Evolutionary conservation across 2,797 vertebrate species (phyloP), one percentile per base, ranked within the genome.

Genomic region (Intellagama lesueurii): DNA sequence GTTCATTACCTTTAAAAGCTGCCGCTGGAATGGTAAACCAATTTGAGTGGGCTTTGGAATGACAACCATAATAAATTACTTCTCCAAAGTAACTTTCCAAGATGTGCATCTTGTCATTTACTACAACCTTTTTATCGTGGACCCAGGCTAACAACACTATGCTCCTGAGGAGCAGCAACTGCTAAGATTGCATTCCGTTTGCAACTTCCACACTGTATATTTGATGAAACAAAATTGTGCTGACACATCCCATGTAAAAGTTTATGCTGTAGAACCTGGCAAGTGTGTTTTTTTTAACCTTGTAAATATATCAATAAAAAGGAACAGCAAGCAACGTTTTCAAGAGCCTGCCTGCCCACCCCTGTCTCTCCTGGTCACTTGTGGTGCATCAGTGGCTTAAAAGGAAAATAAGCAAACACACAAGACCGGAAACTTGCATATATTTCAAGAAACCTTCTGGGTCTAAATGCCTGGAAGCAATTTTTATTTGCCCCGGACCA

Each of bases 261-360:
- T 35, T 12, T n/a, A 60, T 30, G 47, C 32, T 72, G 49, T 81
- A 56, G n/a, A 49, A 35, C 70, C 32, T 87, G 4, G 35, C 52
- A 87, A 24, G 17, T 69, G 40, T 49, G 49, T 77, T 47, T 77
- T 47, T 28, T 64, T 32, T 32, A 72, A 12, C 86, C n/a, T 72
- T 64, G 35, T 80, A 81, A 81, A 87, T 56, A 72, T 28, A 72
- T 24, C 68, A 28, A 87, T 73, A 81, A 81, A 70, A 17, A 60
- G n/a, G 22, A 30, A 3, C 28, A 40, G n/a, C 32, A 30, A 5
- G 49, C 78, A 60, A 44, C 26, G 73, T 81, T 44, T 44, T 60
- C 22, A 81, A 81, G 80, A 73, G 69, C 49, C 68, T 72, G 78
- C 8, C 66, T 72, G 66, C 68, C 47, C 66, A 56, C 77, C 26